These are phyloP conservation scores for Ostrea denselamellosa DNA, from an alignment of 1,140 invertebrate species.

Conservation along the genomic window DNA sequence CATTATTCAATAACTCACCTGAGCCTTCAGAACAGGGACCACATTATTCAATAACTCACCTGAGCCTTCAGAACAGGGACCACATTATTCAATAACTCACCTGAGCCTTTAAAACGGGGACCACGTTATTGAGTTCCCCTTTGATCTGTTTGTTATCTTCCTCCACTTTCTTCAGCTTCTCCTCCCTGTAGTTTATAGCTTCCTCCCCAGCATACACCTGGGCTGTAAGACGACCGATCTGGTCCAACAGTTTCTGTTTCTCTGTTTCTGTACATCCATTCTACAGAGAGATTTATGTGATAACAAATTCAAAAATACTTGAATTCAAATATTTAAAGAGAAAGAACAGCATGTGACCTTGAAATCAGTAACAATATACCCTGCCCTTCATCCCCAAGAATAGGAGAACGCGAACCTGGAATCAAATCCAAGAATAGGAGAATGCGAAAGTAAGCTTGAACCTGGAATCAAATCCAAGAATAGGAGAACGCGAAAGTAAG, in stretches of 20 bases:
- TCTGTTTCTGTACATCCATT: slow-evolving; percentile 27
- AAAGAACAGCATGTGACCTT: no score
- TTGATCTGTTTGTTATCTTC: slow-evolving; percentile 50
- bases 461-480: no score
- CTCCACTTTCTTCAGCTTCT: slow-evolving; percentile 62
- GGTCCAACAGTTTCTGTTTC: slow-evolving; percentile 60
- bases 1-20: background rate
- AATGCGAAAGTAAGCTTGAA: no score
- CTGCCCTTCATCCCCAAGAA: no score
- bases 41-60: background rate
- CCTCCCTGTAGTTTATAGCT: slow-evolving; percentile 66
- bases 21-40: background rate
- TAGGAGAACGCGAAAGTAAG: no score
- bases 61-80: background rate
- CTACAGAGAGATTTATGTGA: no score
- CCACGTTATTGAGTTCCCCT: slow-evolving; percentile 62
- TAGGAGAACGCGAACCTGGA: no score
- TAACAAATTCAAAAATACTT: no score
- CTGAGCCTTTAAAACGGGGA: slow-evolving; percentile 69
- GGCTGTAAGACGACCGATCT: slow-evolving; percentile 68
- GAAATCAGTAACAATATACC: no score
- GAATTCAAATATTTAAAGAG: no score
- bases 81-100: slow-evolving; percentile 51
- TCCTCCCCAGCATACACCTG: slow-evolving; percentile 73
- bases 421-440: no score